phyloP scores from a whole-genome alignment of 2,113 vertebrate species.

The Narcine bancroftii region DNA sequence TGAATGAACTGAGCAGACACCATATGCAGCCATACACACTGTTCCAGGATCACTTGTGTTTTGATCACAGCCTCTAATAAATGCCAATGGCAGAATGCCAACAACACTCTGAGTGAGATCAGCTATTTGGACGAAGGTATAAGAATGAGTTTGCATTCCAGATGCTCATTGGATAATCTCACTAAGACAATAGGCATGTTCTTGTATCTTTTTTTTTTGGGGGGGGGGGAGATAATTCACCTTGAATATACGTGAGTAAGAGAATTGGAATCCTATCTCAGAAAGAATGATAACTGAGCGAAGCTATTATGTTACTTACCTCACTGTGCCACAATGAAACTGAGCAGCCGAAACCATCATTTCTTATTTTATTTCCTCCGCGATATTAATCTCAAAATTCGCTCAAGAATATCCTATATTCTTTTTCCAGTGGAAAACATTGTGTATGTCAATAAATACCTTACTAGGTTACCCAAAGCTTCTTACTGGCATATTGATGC shows the following conservation, averaged over 20 bases:
- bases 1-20: not conserved
- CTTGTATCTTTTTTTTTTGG: not conserved
- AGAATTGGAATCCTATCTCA: not conserved
- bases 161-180: not conserved
- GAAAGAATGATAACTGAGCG: not conserved
- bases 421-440: slow-evolving; percentile 21
- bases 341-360: not conserved
- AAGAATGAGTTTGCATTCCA: too few species aligned
- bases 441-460: not conserved
- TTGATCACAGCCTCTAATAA: not conserved
- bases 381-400: slow-evolving; percentile 20
- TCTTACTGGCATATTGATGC: not conserved
- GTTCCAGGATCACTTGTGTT: not conserved
- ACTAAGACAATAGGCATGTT: not conserved
- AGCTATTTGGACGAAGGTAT: not conserved
- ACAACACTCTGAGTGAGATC: not conserved
- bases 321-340: not conserved
- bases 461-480: slow-evolving; percentile 2
- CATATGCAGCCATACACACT: not conserved
- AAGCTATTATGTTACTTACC: not conserved
- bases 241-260: not conserved
- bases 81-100: not conserved
- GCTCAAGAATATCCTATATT: not conserved
- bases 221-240: not conserved
- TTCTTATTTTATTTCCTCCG: slow-evolving; percentile 3